Base-by-base conservation (phyloP, 1,140 invertebrate species). In the Nephotettix cincticeps region DNA sequence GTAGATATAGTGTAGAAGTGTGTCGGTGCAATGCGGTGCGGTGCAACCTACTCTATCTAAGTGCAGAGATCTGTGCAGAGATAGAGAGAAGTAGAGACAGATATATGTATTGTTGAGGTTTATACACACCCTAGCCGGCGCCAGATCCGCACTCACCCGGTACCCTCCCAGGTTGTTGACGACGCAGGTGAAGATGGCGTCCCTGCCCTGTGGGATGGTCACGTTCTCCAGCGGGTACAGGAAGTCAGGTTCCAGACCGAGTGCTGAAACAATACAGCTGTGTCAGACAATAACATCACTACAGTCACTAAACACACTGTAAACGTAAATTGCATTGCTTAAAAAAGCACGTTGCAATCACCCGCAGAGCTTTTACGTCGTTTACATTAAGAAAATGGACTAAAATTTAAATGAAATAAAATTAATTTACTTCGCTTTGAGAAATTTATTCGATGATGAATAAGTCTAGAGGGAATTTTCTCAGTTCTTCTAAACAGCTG, bases 161-260 rank as follows among this genome's bases (percentile, higher is more conserved):
- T 94, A 92, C 88, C 92, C 91, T 79, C 92, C 93, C 79, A 95
- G 88, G 86, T 94, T 93, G 84, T 92, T 93, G 76, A 95, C 93
- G 78, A 94, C 90, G 79, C 93, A 95, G 71, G 93, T 94, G 83
- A 95, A 94, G 76, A 91, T 92, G 72, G 93, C 93, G 82, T 94
- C 93, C 76, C 93, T 85, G 64, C 93, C 93, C 81, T 94, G 91
- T 64, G 92, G 87, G 74, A 94, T 91, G 73, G 93, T 94, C 80
- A 94, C 87, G 84, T 95, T 94, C 83, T 93, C 89, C 84, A 94
- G 82, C 40, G 93, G 92, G 78, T 88, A 89, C 74, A 90, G 86
- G 85, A 95, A 95, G 81, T 93, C 91, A 78, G 93, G 93, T 81
- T 91, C 73, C 32, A 75, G 69, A 2, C 74, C 72, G 30, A 65